Conservation (phyloP, 1,140 invertebrate genomes). For the Aphidius gifuensis region DNA sequence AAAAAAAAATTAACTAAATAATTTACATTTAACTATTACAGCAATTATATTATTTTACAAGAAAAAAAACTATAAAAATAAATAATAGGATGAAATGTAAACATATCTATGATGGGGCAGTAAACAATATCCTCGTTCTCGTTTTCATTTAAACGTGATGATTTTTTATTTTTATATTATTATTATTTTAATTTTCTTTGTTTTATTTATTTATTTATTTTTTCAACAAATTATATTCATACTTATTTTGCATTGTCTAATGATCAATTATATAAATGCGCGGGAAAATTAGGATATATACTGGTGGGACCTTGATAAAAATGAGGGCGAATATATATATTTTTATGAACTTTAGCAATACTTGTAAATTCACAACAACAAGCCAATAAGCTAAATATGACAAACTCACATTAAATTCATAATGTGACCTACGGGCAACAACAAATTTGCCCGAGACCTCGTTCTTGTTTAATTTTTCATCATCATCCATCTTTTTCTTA, state of each 20-base stretch:
- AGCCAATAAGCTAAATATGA: too few species aligned
- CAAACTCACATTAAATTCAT: background rate
- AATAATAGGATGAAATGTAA: background rate
- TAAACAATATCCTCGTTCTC: conserved; percentile 13
- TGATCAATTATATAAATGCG: conserved; percentile 5
- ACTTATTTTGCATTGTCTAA: conserved; percentile 6
- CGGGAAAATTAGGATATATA: background rate
- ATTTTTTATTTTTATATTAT: conserved; percentile 4
- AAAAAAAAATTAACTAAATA: too few species aligned
- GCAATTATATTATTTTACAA: too few species aligned
- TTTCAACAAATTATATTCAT: background rate
- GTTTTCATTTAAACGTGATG: background rate
- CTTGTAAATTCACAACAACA: background rate
- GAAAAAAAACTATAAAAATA: too few species aligned
- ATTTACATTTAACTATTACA: too few species aligned
- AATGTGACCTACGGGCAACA: conserved; percentile 11
- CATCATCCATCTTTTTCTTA: background rate
- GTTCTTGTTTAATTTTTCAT: conserved; percentile 25
- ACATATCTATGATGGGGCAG: conserved; percentile 6
- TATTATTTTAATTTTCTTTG: background rate
- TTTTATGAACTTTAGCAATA: background rate
- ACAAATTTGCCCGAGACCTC: conserved; percentile 28
- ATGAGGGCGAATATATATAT: too few species aligned
- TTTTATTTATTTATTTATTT: conserved; percentile 1
- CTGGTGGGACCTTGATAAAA: too few species aligned